phyloP scores from a whole-genome alignment of 2,888 invertebrate species.

The Homarus gammarus region DNA sequence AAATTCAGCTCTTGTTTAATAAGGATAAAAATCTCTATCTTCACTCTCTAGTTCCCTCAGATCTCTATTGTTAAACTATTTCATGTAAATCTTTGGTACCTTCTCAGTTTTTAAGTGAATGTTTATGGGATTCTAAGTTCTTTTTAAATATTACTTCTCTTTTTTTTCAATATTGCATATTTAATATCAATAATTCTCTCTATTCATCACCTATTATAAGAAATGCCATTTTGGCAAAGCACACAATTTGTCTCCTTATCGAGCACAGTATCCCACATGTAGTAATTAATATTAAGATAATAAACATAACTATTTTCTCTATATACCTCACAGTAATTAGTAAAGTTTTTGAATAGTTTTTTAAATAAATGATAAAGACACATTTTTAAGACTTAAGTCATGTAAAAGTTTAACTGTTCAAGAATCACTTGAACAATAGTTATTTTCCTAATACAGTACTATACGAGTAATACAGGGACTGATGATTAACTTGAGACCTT shows the following conservation, averaged over 20 bases:
- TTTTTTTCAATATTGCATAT: background rate
- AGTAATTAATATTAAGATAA: too few relatives aligned
- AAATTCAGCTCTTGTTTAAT: background rate
- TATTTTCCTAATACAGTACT: too few relatives aligned
- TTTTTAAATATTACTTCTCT: background rate
- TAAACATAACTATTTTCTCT: too few relatives aligned
- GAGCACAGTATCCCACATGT: too few relatives aligned
- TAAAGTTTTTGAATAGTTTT: too few relatives aligned
- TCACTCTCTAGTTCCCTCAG: background rate
- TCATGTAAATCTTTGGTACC: background rate
- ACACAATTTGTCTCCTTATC: background rate
- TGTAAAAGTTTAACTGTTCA: too few relatives aligned
- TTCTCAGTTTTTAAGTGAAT: constrained; percentile 18
- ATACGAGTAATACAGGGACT: too few relatives aligned
- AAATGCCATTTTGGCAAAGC: background rate
- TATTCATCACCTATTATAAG: background rate
- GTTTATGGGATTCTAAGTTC: constrained; percentile 2
- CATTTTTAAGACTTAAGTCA: too few relatives aligned
- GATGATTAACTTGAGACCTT: too few relatives aligned
- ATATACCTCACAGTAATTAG: background rate
- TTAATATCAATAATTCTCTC: background rate
- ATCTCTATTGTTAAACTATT: background rate
- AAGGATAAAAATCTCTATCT: constrained; percentile 4
- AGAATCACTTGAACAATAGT: too few relatives aligned
- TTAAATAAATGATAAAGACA: too few relatives aligned